Evolutionary conservation across 2,797 vertebrate genomes (phyloP).

Genomic region (Alauda arvensis): DNA sequence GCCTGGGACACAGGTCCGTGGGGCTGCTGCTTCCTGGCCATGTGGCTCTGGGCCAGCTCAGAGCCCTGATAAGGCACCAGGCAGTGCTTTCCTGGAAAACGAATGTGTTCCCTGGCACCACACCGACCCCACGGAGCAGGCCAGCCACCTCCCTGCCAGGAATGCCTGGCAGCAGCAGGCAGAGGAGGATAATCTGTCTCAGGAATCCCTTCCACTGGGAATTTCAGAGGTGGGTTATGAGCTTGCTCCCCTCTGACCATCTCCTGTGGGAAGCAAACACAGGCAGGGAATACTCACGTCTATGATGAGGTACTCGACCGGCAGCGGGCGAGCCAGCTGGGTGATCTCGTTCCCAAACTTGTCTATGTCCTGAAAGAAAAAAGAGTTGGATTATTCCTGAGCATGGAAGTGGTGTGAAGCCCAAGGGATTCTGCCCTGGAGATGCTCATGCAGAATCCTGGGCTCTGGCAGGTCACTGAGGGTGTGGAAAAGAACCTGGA

Average conservation of each 20-base stretch:
- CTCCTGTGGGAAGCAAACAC: neutral
- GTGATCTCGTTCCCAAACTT: conserved; percentile 98
- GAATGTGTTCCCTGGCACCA: neutral
- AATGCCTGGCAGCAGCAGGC: neutral
- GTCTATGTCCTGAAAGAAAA: conserved; percentile 85
- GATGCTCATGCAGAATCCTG: neutral
- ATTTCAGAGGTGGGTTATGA: neutral
- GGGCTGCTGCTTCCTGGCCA: neutral
- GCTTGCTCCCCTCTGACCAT: neutral
- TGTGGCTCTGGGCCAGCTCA: neutral
- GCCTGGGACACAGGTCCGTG: neutral
- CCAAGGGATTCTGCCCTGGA: neutral
- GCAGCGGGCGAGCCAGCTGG: conserved; percentile 92
- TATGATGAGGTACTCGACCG: conserved; percentile 97
- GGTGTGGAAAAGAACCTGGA: neutral
- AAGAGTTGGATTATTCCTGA: neutral
- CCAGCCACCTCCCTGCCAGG: neutral
- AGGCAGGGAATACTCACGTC: conserved; percentile 80
- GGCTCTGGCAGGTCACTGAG: neutral
- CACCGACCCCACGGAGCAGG: neutral
- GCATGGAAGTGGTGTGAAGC: neutral
- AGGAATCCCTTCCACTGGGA: neutral
- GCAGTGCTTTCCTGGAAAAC: neutral
- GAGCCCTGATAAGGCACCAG: neutral
- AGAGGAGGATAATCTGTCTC: neutral